phyloP scores from a whole-genome alignment of 2,797 vertebrate genomes.

The Platyrinchus mystaceus region DNA sequence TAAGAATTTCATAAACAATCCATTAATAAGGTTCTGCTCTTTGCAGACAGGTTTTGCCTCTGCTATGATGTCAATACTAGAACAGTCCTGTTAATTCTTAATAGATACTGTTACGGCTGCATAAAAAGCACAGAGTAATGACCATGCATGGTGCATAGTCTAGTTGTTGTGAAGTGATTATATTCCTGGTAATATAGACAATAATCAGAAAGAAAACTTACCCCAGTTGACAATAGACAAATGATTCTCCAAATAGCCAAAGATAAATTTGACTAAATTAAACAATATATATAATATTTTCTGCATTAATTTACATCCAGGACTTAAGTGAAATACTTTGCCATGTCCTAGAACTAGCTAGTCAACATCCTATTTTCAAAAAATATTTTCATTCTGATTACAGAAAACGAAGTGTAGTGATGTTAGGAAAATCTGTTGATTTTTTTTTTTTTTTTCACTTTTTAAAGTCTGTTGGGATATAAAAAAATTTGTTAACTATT shows the following conservation, averaged over 20 bases:
- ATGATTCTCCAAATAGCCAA: background rate
- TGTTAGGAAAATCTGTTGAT: background rate
- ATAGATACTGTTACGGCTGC: background rate
- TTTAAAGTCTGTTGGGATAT: background rate
- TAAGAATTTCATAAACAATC: background rate
- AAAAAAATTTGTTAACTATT: background rate
- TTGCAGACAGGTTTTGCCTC: background rate
- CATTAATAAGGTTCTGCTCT: background rate
- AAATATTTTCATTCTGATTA: background rate
- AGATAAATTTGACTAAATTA: background rate
- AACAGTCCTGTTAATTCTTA: background rate
- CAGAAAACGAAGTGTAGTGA: background rate
- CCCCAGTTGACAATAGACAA: background rate
- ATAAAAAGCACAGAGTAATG: background rate
- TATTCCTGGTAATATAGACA: background rate
- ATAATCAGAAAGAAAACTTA: background rate
- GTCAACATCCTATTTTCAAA: background rate
- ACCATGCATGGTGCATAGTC: too few species aligned
- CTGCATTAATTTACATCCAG: background rate
- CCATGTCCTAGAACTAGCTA: accelerated
- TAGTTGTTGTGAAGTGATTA: background rate
- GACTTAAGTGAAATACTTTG: background rate
- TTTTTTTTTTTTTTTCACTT: background rate
- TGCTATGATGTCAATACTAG: background rate
- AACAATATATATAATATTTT: background rate